A percentile compares a stretch with the other conserved stretches of the same genome.
Conservation (phyloP, 1,140 invertebrate genomes). For the Drosophila nigrodunni region DNA sequence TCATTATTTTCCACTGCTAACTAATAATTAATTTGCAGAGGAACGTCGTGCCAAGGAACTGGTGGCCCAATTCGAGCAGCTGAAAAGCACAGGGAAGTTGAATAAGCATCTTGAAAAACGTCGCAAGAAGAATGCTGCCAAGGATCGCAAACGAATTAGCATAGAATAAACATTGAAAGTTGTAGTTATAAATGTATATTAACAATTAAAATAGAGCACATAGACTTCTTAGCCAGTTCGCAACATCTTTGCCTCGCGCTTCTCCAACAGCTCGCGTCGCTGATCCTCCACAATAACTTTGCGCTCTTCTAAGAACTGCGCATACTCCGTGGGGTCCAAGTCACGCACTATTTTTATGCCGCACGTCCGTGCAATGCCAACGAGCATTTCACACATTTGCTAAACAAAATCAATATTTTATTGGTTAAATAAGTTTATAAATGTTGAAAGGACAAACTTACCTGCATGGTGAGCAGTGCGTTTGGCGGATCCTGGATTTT, state of each 20-base stretch:
- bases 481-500: conserved; percentile 94
- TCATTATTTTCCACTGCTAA: neutral
- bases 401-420: conserved; percentile 74
- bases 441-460: neutral
- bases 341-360: conserved; percentile 95
- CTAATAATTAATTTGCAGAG: conserved; percentile 86
- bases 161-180: conserved; percentile 74
- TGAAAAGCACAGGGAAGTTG: conserved; percentile 89
- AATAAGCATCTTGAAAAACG: conserved; percentile 91
- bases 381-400: conserved; percentile 92
- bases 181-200: conserved; percentile 76
- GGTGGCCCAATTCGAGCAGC: conserved; percentile 89
- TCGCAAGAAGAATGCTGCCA: conserved; percentile 88
- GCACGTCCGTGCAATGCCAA: conserved; percentile 90
- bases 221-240: conserved; percentile 87
- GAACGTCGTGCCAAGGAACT: conserved; percentile 88
- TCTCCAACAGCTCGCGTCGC: conserved; percentile 92
- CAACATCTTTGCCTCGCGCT: conserved; percentile 96
- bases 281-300: conserved; percentile 90
- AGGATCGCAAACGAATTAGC: conserved; percentile 85
- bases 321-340: conserved; percentile 93
- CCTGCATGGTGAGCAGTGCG: conserved; percentile 86
- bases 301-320: conserved; percentile 92
- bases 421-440: neutral
- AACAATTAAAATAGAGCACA: conserved; percentile 55